Evolutionary conservation across 1,140 invertebrate genomes (phyloP), one percentile per base, ranked within the genome.

Genomic region (Oreohelix idahoensis): DNA sequence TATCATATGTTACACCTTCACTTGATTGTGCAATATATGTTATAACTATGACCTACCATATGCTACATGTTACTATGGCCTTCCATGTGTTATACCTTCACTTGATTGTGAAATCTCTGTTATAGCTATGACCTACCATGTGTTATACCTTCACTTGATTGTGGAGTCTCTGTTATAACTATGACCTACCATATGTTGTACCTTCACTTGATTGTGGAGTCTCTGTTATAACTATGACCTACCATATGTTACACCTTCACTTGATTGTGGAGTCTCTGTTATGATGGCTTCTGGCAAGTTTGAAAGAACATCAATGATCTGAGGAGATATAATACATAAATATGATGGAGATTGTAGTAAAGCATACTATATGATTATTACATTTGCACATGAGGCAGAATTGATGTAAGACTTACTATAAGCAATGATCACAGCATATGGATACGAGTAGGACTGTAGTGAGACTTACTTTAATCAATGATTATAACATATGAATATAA

Each of bases 231-330:
- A 78, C 1, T 58, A 32, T 11, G 35, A 26, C 71, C n/a, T 74
- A 79, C 77, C 77, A 69, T 79, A 79, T 63, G 77, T 79, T 26
- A 66, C 39, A n/a, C n/a, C 36, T 39, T 58, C 58, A 23, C 29
- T n/a, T 36, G 51, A 15, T n/a, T 79, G 77, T 23, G 17, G 35
- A 36, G 20, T n/a, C 35, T 66, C 58, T 26, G 8, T 17, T 58
- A 63, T 79, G 23, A 79, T 20, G 0, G 32, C 38, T 39, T 79
- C 77, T 79, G 77, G 77, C 38, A 79, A 49, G 13, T 35, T 5
- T 36, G 53, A 42, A 0, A 79, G 36, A 4, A 66, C 23, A 23
- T 79, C 77, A 26, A 79, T 36, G 26, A 79, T 79, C 77, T 79
- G 53, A 20, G 36, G 45, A 45, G 5, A 78, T 51, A 58, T n/a